Conservation (phyloP, 2,797 vertebrate species). For the Yasuhikotakia modesta region DNA sequence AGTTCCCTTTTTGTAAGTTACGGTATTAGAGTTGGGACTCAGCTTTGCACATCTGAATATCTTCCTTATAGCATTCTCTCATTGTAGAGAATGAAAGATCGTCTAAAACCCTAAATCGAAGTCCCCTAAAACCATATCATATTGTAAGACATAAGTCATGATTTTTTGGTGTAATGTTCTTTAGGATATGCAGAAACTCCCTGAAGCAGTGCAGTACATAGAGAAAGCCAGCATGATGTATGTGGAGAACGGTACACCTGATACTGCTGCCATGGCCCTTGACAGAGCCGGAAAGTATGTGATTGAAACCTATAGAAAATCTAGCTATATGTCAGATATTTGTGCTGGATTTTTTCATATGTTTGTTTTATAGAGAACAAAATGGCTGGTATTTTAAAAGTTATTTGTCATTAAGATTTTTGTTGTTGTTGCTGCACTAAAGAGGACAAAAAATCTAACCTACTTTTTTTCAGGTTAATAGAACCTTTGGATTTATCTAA, state of each 20-base stretch:
- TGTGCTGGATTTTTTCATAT: too few relatives aligned
- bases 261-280: conserved; percentile 87
- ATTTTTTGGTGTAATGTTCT: conserved; percentile 15
- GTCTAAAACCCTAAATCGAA: too few relatives aligned
- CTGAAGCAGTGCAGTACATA: conserved; percentile 83
- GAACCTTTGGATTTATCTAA: conserved; percentile 84
- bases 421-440: background rate
- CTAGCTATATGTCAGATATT: background rate
- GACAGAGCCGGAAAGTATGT: conserved; percentile 87
- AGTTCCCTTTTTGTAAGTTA: too few relatives aligned
- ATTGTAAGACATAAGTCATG: too few relatives aligned
- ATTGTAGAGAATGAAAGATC: too few relatives aligned
- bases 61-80: too few relatives aligned
- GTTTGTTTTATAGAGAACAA: too few relatives aligned
- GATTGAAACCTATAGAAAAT: background rate
- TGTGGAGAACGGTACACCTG: conserved; percentile 86
- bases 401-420: too few relatives aligned
- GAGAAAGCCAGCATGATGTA: conserved; percentile 90
- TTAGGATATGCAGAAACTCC: conserved; percentile 86
- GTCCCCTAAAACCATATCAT: too few relatives aligned
- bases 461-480: conserved; percentile 76
- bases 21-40: too few relatives aligned
- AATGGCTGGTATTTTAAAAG: too few relatives aligned
- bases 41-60: too few relatives aligned
- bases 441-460: background rate